Conservation (phyloP, 2,797 vertebrate species). For the Sebastes iracundus region DNA sequence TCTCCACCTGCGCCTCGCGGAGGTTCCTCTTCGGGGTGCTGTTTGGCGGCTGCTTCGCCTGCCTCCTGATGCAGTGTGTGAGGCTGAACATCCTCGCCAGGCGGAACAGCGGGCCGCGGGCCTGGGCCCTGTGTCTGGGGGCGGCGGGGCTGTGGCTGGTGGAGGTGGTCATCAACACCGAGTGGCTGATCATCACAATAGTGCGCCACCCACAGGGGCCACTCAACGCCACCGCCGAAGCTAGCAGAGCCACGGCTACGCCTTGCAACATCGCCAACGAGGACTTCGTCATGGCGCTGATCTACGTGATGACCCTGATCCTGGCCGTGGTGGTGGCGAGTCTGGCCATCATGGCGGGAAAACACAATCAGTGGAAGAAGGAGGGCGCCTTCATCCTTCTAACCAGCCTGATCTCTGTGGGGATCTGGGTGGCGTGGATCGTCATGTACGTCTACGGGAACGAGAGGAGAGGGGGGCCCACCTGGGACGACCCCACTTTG, state of each 20-base stretch:
- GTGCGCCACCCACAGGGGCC: constrained; percentile 62
- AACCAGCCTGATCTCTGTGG: constrained; percentile 80
- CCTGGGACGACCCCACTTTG: constrained; percentile 93
- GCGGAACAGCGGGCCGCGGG: constrained; percentile 75
- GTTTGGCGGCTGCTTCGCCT: constrained; percentile 91
- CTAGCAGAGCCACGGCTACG: not conserved
- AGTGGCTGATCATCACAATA: constrained; percentile 95
- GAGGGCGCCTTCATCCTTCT: constrained; percentile 83
- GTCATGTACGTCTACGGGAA: constrained; percentile 94
- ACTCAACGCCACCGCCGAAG: not conserved
- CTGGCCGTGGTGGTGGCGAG: constrained; percentile 76
- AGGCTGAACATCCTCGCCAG: constrained; percentile 87
- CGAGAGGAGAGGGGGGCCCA: constrained; percentile 2
- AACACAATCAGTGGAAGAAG: constrained; percentile 84
- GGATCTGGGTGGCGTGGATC: constrained; percentile 93
- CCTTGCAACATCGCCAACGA: constrained; percentile 86
- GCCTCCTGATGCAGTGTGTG: constrained; percentile 87
- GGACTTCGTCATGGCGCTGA: constrained; percentile 94
- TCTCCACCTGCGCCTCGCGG: constrained; percentile 89
- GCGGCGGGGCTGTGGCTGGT: constrained; percentile 87
- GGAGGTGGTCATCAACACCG: constrained; percentile 92
- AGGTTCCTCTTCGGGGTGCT: constrained; percentile 95
- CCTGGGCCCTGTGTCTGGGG: constrained; percentile 83
- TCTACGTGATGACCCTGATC: constrained; percentile 92
- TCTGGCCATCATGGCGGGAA: constrained; percentile 82